phyloP scores from a whole-genome alignment of 2,888 invertebrate genomes.

The Tenthredo scrophulariae region DNA sequence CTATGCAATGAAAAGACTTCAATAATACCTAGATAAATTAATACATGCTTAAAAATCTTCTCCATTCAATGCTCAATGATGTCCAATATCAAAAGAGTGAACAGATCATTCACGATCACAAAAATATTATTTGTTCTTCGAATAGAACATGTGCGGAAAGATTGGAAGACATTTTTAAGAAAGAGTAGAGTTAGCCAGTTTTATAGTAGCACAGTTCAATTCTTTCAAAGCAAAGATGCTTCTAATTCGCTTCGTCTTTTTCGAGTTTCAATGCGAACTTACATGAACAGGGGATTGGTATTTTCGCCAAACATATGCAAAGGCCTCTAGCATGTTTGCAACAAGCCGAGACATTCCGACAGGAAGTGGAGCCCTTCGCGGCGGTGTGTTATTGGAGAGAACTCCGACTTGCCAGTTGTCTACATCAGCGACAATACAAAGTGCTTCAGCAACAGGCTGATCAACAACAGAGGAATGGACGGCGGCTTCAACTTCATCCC shows the following conservation, averaged over 20 bases:
- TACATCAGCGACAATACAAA: conserved; percentile 90
- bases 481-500: conserved; percentile 71
- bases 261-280: conserved; percentile 71
- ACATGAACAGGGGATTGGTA: conserved; percentile 90
- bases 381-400: conserved; percentile 70
- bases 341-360: conserved; percentile 91
- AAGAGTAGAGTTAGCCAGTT: too few species aligned
- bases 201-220: too few species aligned
- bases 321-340: conserved; percentile 90
- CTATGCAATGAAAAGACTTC: too few species aligned
- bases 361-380: conserved; percentile 77
- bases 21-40: too few species aligned
- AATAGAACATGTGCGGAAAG: too few species aligned
- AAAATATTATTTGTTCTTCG: too few species aligned
- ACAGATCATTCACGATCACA: too few species aligned
- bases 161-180: too few species aligned
- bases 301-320: conserved; percentile 86
- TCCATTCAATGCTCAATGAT: too few species aligned
- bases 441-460: conserved; percentile 87
- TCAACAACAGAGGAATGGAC: conserved; percentile 80
- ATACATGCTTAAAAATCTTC: too few species aligned
- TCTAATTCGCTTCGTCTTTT: not conserved
- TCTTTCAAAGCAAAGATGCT: not conserved
- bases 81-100: too few species aligned
- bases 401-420: conserved; percentile 86